These are phyloP conservation scores for Pachyramphus minor DNA, from an alignment of 2,113 vertebrate species.

Conservation along the genomic window DNA sequence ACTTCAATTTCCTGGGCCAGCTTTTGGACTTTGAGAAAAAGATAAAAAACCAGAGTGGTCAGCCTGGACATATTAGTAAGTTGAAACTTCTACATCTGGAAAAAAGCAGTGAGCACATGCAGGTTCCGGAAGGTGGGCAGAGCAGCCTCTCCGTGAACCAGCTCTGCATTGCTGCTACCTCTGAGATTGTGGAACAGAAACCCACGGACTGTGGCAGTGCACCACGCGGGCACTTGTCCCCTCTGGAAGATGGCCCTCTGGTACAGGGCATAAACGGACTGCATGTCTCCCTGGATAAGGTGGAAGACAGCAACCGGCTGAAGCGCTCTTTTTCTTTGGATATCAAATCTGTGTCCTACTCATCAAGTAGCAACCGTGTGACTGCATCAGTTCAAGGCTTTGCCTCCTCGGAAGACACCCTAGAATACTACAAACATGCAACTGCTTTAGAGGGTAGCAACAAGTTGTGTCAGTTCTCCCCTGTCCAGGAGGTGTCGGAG, in stretches of 20 bases:
- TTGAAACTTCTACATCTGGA: slow-evolving; percentile 74
- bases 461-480: slow-evolving; percentile 90
- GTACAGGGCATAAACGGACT: slow-evolving; percentile 80
- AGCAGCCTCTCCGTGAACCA: not conserved
- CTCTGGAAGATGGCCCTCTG: slow-evolving; percentile 72
- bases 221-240: not conserved
- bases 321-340: slow-evolving; percentile 95
- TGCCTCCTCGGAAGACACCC: slow-evolving; percentile 62
- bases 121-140: slow-evolving; percentile 5
- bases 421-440: slow-evolving; percentile 80
- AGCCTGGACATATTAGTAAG: slow-evolving; percentile 61
- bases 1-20: slow-evolving; percentile 84
- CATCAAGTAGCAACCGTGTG: not conserved
- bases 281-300: slow-evolving; percentile 75
- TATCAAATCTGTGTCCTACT: slow-evolving; percentile 83
- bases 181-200: slow-evolving; percentile 41
- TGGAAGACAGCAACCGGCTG: slow-evolving; percentile 83
- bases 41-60: slow-evolving; percentile 76
- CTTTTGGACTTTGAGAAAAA: slow-evolving; percentile 94
- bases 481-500: slow-evolving; percentile 90
- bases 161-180: slow-evolving; percentile 38
- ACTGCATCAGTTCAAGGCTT: slow-evolving; percentile 63
- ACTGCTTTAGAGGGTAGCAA: slow-evolving; percentile 73
- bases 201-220: not conserved
- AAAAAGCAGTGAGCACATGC: slow-evolving; percentile 34